phyloP scores from a whole-genome alignment of 1,140 invertebrate species.

The Helicoverpa armigera region DNA sequence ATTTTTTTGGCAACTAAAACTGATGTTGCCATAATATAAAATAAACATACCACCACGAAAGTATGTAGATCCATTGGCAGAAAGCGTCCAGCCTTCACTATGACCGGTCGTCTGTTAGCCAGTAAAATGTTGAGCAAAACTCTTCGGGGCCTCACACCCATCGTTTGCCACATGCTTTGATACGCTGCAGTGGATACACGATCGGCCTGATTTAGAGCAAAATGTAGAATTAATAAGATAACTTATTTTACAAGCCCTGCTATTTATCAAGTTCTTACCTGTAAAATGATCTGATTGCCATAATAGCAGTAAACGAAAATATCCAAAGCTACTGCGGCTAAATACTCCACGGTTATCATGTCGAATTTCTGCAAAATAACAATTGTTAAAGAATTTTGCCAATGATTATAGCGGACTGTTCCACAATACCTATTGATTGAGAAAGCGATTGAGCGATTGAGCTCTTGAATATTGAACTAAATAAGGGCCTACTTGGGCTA shows the following conservation, averaged over 20 bases:
- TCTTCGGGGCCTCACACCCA: constrained; percentile 64
- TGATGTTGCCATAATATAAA: background rate
- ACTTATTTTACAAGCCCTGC: no score
- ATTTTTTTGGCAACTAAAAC: background rate
- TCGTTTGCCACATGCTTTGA: constrained; percentile 70
- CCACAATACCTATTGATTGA: no score
- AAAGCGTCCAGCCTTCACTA: constrained; percentile 68
- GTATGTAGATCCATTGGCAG: constrained; percentile 78
- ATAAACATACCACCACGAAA: constrained; percentile 65
- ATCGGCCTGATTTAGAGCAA: constrained; percentile 59
- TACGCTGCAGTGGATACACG: constrained; percentile 74
- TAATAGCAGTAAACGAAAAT: constrained; percentile 79
- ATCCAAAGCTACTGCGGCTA: constrained; percentile 75
- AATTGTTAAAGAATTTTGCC: background rate
- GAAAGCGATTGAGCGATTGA: no score
- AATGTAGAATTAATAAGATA: background rate
- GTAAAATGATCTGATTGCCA: constrained; percentile 78
- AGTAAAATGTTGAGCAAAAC: constrained; percentile 68
- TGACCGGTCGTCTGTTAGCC: constrained; percentile 59
- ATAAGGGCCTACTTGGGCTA: no score
- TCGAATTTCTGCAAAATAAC: constrained; percentile 75
- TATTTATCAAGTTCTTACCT: constrained; percentile 62
- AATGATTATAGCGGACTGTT: background rate
- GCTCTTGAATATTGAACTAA: no score
- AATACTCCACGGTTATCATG: constrained; percentile 77